Evolutionary conservation across 2,888 invertebrate genomes (phyloP).

Genomic region (Lepeophtheirus nordmannii): DNA sequence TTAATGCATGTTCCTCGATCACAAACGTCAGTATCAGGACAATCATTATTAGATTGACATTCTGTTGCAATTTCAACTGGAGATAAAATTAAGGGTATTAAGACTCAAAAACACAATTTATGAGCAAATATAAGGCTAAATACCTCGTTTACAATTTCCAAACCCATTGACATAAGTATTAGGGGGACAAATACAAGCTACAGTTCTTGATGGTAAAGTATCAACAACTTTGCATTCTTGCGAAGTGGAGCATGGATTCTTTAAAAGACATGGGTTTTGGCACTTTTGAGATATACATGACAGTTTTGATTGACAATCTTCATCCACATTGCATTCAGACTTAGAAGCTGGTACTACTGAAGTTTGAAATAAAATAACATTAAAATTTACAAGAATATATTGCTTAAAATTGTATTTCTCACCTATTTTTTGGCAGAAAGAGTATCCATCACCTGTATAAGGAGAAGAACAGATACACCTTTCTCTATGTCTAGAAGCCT

Average conservation of each 20-base stretch:
- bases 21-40: slow-evolving; percentile 28
- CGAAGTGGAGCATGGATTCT: slow-evolving; percentile 28
- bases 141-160: slow-evolving; percentile 42
- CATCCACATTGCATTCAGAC: slow-evolving; percentile 59
- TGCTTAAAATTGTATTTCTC: not conserved
- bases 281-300: slow-evolving; percentile 66
- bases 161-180: slow-evolving; percentile 40
- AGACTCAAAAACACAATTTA: too few species aligned
- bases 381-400: slow-evolving; percentile 31
- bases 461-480: slow-evolving; percentile 65
- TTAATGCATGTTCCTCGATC: slow-evolving; percentile 28
- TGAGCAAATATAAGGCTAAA: not conserved
- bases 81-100: not conserved
- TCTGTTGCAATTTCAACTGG: slow-evolving; percentile 30
- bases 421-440: slow-evolving; percentile 25
- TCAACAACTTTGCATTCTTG: slow-evolving; percentile 29
- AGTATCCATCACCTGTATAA: slow-evolving; percentile 42
- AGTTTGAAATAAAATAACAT: not conserved
- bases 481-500: slow-evolving; percentile 61
- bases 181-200: slow-evolving; percentile 66
- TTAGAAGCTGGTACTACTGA: slow-evolving; percentile 42
- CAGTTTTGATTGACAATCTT: slow-evolving; percentile 41
- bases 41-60: slow-evolving; percentile 28
- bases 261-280: slow-evolving; percentile 54
- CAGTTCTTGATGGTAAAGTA: slow-evolving; percentile 29